Percentiles rank a stretch among this genome's conserved stretches.
Conservation (phyloP, 2,113 vertebrate species). For the Aldabrachelys gigantea region DNA sequence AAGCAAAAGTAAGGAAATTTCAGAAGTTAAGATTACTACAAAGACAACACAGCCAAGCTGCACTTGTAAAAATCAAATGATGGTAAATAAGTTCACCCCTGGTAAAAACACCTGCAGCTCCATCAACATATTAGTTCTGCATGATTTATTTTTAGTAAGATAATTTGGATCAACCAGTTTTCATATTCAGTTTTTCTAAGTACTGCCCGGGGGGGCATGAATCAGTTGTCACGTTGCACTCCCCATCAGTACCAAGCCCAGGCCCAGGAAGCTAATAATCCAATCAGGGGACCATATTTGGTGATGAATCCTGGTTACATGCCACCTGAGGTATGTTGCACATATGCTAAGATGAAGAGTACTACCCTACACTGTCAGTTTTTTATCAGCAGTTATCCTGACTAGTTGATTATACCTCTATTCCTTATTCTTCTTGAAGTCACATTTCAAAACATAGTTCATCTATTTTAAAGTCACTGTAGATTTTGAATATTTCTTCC, state of each 20-base stretch:
- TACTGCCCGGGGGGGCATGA: background rate
- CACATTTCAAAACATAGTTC: background rate
- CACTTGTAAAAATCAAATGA: background rate
- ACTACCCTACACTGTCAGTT: background rate
- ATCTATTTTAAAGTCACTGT: background rate
- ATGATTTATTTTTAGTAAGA: background rate
- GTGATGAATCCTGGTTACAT: no score
- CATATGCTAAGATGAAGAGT: no score
- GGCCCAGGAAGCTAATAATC: no score
- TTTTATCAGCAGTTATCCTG: background rate
- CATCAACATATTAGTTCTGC: background rate
- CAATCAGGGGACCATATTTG: no score
- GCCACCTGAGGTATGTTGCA: no score
- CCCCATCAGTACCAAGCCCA: no score
- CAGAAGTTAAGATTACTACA: background rate
- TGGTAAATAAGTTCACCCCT: background rate
- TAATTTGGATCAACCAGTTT: background rate
- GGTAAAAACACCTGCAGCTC: background rate
- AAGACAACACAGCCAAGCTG: background rate
- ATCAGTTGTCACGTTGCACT: no score
- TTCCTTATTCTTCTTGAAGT: background rate
- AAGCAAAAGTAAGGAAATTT: background rate
- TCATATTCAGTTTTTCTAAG: background rate
- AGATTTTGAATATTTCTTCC: background rate
- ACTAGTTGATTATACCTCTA: background rate